phyloP scores from a whole-genome alignment of 2,113 vertebrate genomes.

The Paralichthys olivaceus region DNA sequence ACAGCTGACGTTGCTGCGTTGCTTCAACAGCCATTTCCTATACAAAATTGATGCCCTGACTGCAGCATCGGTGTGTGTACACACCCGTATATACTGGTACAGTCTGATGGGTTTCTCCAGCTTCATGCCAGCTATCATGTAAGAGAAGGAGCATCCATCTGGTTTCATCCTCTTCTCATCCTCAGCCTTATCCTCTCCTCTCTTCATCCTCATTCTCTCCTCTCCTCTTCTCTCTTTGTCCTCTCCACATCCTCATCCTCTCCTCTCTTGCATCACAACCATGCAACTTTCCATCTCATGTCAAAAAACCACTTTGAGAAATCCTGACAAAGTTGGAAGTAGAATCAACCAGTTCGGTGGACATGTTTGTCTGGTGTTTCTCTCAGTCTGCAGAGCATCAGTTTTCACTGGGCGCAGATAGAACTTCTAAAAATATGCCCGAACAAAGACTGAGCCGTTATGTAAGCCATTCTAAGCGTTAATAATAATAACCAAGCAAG shows the following conservation, averaged over 20 bases:
- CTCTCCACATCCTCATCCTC: neutral
- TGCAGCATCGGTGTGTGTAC: slow-evolving; percentile 74
- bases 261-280: slow-evolving; percentile 17
- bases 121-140: slow-evolving; percentile 43
- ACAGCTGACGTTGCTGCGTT: slow-evolving; percentile 72
- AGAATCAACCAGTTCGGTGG: neutral
- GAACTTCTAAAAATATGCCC: slow-evolving; percentile 56
- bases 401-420: slow-evolving; percentile 27
- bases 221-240: neutral
- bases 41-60: slow-evolving; percentile 82
- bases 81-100: slow-evolving; percentile 54
- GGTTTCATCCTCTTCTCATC: slow-evolving; percentile 15
- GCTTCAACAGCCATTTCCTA: slow-evolving; percentile 77
- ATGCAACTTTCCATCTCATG: slow-evolving; percentile 4
- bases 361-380: neutral
- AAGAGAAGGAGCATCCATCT: slow-evolving; percentile 11
- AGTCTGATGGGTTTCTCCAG: slow-evolving; percentile 38
- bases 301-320: neutral
- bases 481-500: slow-evolving; percentile 28
- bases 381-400: slow-evolving; percentile 3
- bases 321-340: slow-evolving; percentile 11
- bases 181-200: neutral
- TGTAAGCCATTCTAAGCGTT: slow-evolving; percentile 38
- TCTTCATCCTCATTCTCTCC: neutral
- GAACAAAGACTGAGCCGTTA: slow-evolving; percentile 50